Evolutionary conservation across 1,140 invertebrate genomes (phyloP), one percentile per base, ranked within the genome.

Genomic region (Leptoteleia sp.): DNA sequence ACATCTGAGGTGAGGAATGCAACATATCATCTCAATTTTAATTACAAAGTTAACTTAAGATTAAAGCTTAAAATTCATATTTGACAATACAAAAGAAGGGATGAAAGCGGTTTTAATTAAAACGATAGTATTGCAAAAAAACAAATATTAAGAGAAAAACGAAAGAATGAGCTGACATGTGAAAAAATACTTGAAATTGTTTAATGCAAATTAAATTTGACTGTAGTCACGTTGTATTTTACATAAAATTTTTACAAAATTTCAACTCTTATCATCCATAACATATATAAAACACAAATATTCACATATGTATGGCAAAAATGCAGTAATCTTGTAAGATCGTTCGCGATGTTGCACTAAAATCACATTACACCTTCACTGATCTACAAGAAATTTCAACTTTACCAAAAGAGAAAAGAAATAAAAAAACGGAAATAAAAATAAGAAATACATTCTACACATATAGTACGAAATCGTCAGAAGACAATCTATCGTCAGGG

Each of bases 191-290:
- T 73, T 47, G 38, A 57, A 71, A 55, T 48, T 57, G 65, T 73
- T 65, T 35, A 73, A 73, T 64, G 70, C 57, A 73, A 54, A 62
- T 73, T 48, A 54, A 73, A 35, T 72, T 72, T 72, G 68, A 72
- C 68, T 65, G 70, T 65, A 73, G 70, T 73, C 70, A 73, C 70
- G 70, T 73, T 73, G 70, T 73, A 73, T 73, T 73, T 73, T 73
- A 73, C 70, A 73, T 73, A 73, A 73, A 73, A 73, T 73, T 73
- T 73, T 73, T 73, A 73, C 70, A 73, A 73, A 73, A 73, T 73
- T 73, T 73, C 70, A 73, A 73, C 70, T 73, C 70, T 73, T 73
- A 73, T 73, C 70, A 73, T 73, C 59, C 70, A 73, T 73, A 73
- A 73, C 70, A 73, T 73, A 73, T 73, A 64, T 73, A 73, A 73